Evolutionary conservation across 2,797 vertebrate species (phyloP).

Genomic region (Poeciliopsis paucimaculata): DNA sequence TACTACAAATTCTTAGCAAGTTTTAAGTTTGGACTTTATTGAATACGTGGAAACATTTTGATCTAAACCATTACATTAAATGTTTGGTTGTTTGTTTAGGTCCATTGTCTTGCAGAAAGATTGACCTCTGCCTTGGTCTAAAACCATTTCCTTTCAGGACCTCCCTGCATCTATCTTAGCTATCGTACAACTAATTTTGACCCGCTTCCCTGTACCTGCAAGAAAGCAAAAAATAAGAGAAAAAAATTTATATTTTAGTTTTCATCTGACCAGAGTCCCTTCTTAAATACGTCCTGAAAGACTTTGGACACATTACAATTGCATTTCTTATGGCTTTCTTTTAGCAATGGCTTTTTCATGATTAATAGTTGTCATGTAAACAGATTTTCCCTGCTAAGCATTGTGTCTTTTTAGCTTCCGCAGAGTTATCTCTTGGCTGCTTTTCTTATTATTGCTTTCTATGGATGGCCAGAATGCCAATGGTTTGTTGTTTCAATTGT

Average conservation of each 20-base stretch:
- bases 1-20: background rate
- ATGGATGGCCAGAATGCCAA: background rate
- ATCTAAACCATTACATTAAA: background rate
- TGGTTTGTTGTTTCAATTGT: background rate
- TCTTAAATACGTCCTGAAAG: background rate
- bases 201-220: background rate
- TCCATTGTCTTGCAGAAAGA: background rate
- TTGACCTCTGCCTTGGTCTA: background rate
- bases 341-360: background rate
- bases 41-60: background rate
- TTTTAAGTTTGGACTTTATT: background rate
- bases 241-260: background rate
- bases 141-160: background rate
- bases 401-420: background rate
- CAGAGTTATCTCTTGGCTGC: background rate
- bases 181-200: background rate
- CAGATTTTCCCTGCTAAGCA: background rate
- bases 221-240: no score
- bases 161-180: background rate
- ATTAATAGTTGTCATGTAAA: background rate
- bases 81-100: background rate
- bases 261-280: background rate
- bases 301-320: background rate
- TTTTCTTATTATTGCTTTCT: background rate
- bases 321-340: background rate